Conservation (phyloP, 2,888 invertebrate species). For the Microctonus brassicae region DNA sequence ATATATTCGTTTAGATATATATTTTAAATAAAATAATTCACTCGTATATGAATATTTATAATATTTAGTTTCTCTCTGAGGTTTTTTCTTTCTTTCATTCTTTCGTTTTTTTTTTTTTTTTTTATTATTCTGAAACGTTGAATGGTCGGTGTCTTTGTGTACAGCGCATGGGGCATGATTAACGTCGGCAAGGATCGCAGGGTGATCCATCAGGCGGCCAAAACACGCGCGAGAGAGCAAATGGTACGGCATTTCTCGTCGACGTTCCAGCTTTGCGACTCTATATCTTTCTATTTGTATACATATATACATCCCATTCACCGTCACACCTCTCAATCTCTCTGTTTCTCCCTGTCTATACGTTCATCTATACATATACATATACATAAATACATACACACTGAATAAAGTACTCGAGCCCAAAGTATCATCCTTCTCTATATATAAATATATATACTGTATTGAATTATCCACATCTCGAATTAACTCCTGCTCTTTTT, state of each 20-base stretch:
- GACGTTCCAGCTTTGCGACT: not conserved
- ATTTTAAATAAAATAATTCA: too few relatives aligned
- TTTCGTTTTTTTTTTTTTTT: not conserved
- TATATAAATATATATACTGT: not conserved
- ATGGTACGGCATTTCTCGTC: constrained; percentile 10
- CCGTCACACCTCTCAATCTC: not conserved
- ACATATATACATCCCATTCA: not conserved
- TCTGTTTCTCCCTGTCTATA: not conserved
- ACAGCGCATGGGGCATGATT: constrained; percentile 33
- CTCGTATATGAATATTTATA: too few relatives aligned
- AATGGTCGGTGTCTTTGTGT: constrained; percentile 18
- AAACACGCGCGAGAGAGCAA: constrained; percentile 12
- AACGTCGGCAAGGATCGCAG: constrained; percentile 37
- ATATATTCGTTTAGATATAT: too few relatives aligned
- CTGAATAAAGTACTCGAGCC: not conserved
- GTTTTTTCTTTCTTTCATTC: too few relatives aligned
- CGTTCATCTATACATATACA: not conserved
- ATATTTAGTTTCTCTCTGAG: too few relatives aligned
- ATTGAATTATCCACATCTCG: not conserved
- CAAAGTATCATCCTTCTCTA: not conserved
- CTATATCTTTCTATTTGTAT: not conserved
- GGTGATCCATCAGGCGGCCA: constrained; percentile 40
- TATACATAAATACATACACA: not conserved
- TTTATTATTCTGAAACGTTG: not conserved
- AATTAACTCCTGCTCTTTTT: not conserved